Evolutionary conservation across 2,888 invertebrate genomes (phyloP).

Genomic region (Epinotia demarniana): DNA sequence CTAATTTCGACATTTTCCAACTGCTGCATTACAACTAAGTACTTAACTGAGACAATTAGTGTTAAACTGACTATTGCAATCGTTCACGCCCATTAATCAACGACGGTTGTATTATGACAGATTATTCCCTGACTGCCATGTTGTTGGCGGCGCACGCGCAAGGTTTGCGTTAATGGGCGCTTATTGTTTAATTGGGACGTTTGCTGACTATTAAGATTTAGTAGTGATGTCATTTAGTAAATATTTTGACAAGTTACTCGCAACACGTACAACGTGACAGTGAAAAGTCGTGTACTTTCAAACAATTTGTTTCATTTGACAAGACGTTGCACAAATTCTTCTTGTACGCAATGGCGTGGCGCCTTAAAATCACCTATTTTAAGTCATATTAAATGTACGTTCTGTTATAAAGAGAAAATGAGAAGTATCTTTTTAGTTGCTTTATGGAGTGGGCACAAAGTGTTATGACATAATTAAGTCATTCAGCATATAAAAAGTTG

Average conservation of each 20-base stretch:
- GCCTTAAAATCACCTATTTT: too few species aligned
- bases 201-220: constrained; percentile 6
- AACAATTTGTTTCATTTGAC: too few species aligned
- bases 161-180: constrained; percentile 52
- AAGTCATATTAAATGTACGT: too few species aligned
- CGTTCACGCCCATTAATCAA: constrained; percentile 26
- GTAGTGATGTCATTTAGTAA: not conserved
- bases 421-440: not conserved
- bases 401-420: not conserved
- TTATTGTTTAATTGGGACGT: constrained; percentile 32
- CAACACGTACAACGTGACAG: not conserved
- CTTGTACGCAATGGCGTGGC: too few species aligned
- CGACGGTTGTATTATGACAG: constrained; percentile 33
- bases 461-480: not conserved
- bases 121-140: constrained; percentile 44
- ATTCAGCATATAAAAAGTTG: not conserved
- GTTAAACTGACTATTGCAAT: not conserved
- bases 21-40: not conserved
- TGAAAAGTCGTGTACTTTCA: too few species aligned
- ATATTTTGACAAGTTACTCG: not conserved
- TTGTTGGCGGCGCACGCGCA: constrained; percentile 53
- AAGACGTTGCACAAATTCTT: too few species aligned
- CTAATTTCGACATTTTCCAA: not conserved
- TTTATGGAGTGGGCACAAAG: not conserved
- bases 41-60: not conserved